A percentile compares a stretch with the other conserved stretches of the same genome.
These are phyloP conservation scores for Andrena cerasifolii DNA, from an alignment of 1,140 invertebrate species.

Conservation along the genomic window DNA sequence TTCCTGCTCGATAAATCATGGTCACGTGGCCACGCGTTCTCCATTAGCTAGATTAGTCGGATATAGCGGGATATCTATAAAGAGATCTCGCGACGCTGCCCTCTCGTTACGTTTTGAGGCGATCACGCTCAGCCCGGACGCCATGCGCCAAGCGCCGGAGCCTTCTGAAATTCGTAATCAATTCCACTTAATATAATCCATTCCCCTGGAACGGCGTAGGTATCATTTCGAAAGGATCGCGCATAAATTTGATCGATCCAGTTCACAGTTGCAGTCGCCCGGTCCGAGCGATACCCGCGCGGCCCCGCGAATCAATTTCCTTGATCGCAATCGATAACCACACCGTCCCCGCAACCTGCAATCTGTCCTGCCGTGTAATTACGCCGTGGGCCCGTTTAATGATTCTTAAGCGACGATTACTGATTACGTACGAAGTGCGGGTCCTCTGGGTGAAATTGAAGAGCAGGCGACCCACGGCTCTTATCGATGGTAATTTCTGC, in stretches of 20 bases:
- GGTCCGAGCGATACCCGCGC: constrained; percentile 3
- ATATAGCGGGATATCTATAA: too few relatives aligned
- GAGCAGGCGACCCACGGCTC: background rate
- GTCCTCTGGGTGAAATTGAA: constrained; percentile 28
- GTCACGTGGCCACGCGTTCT: too few relatives aligned
- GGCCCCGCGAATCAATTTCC: constrained; percentile 44
- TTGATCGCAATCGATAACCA: constrained; percentile 39
- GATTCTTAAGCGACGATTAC: constrained; percentile 51
- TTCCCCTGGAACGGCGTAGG: background rate
- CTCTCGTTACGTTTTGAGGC: too few relatives aligned
- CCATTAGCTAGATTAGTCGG: too few relatives aligned
- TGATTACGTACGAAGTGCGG: constrained; percentile 32
- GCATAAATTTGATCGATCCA: constrained; percentile 6
- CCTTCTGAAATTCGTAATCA: too few relatives aligned
- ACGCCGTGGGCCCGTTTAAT: constrained; percentile 41
- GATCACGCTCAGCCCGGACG: too few relatives aligned
- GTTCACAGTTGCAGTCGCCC: background rate
- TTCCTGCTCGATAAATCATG: too few relatives aligned
- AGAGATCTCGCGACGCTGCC: too few relatives aligned
- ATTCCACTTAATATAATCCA: too few relatives aligned
- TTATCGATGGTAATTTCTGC: background rate
- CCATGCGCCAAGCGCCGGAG: too few relatives aligned
- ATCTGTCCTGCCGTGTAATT: constrained; percentile 53
- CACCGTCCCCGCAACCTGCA: constrained; percentile 52
- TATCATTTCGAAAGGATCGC: background rate